Conservation (phyloP, 1,140 invertebrate species). For the Proales similis region DNA sequence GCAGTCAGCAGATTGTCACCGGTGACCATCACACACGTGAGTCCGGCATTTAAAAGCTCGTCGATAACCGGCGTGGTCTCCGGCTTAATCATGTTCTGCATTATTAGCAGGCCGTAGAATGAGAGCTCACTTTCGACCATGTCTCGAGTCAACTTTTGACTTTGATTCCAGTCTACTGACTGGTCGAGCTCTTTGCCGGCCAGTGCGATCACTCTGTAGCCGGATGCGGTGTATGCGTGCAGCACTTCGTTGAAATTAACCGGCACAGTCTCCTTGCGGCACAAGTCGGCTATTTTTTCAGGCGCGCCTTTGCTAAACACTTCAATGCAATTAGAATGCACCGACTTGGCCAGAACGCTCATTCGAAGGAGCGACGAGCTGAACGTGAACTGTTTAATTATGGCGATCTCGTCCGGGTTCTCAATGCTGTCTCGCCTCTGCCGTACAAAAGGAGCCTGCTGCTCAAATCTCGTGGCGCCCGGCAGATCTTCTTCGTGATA, state of each 20-base stretch:
- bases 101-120: conserved; percentile 77
- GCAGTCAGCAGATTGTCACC: conserved; percentile 92
- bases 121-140: conserved; percentile 67
- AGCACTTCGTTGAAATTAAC: conserved; percentile 48
- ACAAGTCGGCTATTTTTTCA: conserved; percentile 70
- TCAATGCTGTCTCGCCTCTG: conserved; percentile 59
- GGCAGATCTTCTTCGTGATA: conserved; percentile 70
- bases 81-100: conserved; percentile 84
- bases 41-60: conserved; percentile 75
- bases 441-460: conserved; percentile 21
- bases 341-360: conserved; percentile 70
- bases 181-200: conserved; percentile 49
- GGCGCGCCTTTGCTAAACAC: conserved; percentile 87
- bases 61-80: conserved; percentile 68
- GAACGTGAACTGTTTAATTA: conserved; percentile 86
- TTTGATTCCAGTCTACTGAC: conserved; percentile 40
- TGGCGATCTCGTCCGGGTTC: conserved; percentile 60
- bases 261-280: conserved; percentile 44
- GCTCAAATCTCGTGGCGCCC: conserved; percentile 56
- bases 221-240: conserved; percentile 52
- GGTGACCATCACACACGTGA: conserved; percentile 89
- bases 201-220: conserved; percentile 55
- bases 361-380: conserved; percentile 79
- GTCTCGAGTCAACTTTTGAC: conserved; percentile 44
- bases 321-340: conserved; percentile 63